Conservation (phyloP, 2,797 vertebrate genomes). For the Streptopelia turtur region DNA sequence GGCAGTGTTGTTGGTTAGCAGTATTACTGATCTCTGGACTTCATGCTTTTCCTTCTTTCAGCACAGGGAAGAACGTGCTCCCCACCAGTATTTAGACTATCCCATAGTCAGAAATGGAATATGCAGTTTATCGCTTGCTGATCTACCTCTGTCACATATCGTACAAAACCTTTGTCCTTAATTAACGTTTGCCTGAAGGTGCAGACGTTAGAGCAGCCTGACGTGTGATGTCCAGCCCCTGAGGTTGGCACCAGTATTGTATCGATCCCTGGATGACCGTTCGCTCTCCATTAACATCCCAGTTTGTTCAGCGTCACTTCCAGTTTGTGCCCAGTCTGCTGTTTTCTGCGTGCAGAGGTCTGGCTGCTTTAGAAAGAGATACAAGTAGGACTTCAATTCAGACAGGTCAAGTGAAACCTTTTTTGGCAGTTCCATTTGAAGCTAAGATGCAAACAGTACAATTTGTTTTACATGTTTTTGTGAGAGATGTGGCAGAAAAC, state of each 20-base stretch:
- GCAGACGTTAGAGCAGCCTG: not conserved
- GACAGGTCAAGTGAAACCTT: not conserved
- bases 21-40: slow-evolving; percentile 3
- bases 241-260: not conserved
- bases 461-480: not conserved
- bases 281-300: not conserved
- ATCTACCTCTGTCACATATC: slow-evolving; percentile 53
- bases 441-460: not conserved
- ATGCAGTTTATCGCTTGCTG: not conserved
- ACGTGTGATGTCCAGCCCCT: not conserved
- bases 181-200: not conserved
- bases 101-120: not conserved
- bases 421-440: not conserved
- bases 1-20: not conserved
- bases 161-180: slow-evolving; percentile 2
- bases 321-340: not conserved
- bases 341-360: not conserved
- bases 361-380: not conserved
- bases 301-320: not conserved
- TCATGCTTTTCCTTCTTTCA: not conserved
- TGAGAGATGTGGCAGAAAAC: not conserved
- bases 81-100: not conserved
- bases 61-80: not conserved
- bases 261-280: not conserved
- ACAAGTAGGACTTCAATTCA: not conserved